Conservation (phyloP, 2,888 invertebrate genomes). For the Lissonota sp. region DNA sequence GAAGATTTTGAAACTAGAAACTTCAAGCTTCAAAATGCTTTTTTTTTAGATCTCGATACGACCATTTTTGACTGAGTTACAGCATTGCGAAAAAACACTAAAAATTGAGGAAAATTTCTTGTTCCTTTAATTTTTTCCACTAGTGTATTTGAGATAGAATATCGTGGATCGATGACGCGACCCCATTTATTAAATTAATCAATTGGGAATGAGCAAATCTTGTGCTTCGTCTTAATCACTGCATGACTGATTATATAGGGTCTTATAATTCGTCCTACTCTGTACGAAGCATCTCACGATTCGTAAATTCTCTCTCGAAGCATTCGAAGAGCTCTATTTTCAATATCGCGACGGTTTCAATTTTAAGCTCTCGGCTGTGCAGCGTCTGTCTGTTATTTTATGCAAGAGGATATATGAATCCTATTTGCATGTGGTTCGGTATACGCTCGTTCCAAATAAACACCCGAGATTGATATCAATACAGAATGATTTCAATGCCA, state of each 20-base stretch:
- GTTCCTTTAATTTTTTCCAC: too few relatives aligned
- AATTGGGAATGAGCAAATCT: background rate
- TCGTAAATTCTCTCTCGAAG: background rate
- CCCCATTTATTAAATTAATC: too few relatives aligned
- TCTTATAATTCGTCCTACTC: background rate
- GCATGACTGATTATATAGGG: background rate
- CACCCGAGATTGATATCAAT: conserved; percentile 47
- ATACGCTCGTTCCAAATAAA: conserved; percentile 21
- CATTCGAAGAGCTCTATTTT: background rate
- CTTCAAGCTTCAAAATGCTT: too few relatives aligned
- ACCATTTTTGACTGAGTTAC: too few relatives aligned
- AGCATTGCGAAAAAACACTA: too few relatives aligned
- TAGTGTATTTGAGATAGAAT: too few relatives aligned
- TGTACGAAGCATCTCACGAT: background rate
- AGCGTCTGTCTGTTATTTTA: background rate
- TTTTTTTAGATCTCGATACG: too few relatives aligned
- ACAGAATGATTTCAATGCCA: conserved; percentile 20
- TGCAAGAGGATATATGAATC: too few relatives aligned
- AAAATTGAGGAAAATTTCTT: too few relatives aligned
- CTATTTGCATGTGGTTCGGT: background rate
- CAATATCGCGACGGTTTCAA: background rate
- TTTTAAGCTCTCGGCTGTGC: background rate
- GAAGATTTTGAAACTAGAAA: too few relatives aligned
- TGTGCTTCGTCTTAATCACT: background rate
- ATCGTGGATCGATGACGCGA: too few relatives aligned